Percentiles rank a stretch among this genome's conserved stretches.
Conservation (phyloP, 2,797 vertebrate genomes). For the Emydoidea blandingii region DNA sequence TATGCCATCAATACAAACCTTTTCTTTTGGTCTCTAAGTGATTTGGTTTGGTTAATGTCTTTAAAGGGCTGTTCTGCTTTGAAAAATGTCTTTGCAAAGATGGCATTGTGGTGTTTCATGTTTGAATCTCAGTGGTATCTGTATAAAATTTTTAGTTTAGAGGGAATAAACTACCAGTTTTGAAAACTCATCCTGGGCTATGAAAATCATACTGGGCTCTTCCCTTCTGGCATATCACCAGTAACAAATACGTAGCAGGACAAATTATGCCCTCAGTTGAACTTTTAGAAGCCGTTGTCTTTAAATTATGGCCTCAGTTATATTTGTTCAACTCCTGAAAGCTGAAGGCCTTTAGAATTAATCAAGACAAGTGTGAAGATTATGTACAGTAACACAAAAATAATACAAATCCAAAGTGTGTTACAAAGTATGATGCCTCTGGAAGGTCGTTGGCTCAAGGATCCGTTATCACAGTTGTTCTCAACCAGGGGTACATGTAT, state of each 20-base stretch:
- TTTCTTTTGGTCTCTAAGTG: not conserved
- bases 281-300: not conserved
- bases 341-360: not conserved
- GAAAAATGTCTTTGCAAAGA: conserved; percentile 1
- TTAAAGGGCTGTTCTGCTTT: not conserved
- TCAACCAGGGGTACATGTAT: no score
- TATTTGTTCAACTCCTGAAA: not conserved
- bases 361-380: not conserved
- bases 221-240: not conserved
- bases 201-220: not conserved
- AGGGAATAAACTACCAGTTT: not conserved
- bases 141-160: not conserved
- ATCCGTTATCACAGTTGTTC: not conserved
- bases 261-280: not conserved
- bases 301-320: not conserved
- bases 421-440: not conserved
- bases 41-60: not conserved
- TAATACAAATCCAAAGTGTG: not conserved
- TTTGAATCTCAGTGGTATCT: not conserved
- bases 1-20: not conserved
- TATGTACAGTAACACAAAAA: not conserved
- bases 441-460: not conserved
- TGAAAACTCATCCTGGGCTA: not conserved
- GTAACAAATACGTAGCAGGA: not conserved
- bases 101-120: not conserved